Percentiles rank a stretch among this genome's conserved stretches.
Conservation (phyloP, 1,140 invertebrate genomes). For the Zaprionus vittiger region DNA sequence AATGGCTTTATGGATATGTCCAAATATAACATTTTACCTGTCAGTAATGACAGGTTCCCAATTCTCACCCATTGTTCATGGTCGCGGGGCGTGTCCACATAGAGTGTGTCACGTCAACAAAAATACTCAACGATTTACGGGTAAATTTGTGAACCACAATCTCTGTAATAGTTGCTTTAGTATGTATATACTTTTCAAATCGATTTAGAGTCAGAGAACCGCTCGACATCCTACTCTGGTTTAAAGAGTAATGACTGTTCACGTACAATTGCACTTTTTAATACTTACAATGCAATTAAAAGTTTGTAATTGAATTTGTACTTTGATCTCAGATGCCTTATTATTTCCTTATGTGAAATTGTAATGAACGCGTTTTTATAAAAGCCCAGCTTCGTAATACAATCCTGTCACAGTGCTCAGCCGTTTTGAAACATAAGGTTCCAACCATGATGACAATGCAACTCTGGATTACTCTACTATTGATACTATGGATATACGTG, state of each 20-base stretch:
- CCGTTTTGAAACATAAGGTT: not conserved
- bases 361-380: not conserved
- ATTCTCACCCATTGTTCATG: slow-evolving; percentile 35
- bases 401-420: not conserved
- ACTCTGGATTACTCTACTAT: not conserved
- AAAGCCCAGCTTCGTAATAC: not conserved
- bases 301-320: slow-evolving; percentile 8
- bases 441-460: slow-evolving; percentile 6
- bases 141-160: not conserved
- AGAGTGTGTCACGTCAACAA: not conserved
- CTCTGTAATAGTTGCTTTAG: slow-evolving; percentile 50
- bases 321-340: not conserved
- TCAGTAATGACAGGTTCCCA: slow-evolving; percentile 51
- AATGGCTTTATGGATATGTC: slow-evolving; percentile 57
- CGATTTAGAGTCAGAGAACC: not conserved
- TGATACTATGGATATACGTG: slow-evolving; percentile 58
- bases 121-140: slow-evolving; percentile 64
- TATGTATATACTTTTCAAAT: slow-evolving; percentile 40
- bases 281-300: not conserved
- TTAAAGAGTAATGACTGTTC: not conserved
- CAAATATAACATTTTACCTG: slow-evolving; percentile 60
- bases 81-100: slow-evolving; percentile 29
- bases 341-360: not conserved
- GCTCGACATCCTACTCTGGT: not conserved
- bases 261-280: not conserved